phyloP scores from a whole-genome alignment of 2,888 invertebrate species.

The Drosophila neotestacea region DNA sequence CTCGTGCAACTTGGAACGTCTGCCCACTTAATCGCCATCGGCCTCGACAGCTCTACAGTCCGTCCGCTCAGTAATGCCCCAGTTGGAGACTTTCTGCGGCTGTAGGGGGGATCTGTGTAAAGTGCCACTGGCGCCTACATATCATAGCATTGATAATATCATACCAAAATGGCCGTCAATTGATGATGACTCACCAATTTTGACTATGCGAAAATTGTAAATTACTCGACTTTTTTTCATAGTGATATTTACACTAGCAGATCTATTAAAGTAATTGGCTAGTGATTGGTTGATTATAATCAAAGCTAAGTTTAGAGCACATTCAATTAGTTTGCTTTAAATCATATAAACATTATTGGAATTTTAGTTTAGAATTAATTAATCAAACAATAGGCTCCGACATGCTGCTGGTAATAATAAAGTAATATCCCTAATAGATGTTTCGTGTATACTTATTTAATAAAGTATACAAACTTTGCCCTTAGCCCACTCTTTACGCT shows the following conservation, averaged over 20 bases:
- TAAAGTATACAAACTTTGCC: no score
- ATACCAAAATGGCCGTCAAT: conserved; percentile 64
- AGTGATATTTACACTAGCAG: not conserved
- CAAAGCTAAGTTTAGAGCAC: not conserved
- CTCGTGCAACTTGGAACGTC: conserved; percentile 44
- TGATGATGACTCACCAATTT: conserved; percentile 41
- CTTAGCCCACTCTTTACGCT: no score
- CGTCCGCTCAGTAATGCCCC: conserved; percentile 21
- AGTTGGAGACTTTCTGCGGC: conserved; percentile 11
- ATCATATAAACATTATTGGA: not conserved
- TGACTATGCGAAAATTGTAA: conserved; percentile 29
- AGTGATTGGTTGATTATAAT: not conserved
- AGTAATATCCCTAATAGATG: no score
- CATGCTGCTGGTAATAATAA: no score
- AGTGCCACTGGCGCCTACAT: conserved; percentile 77
- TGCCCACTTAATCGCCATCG: conserved; percentile 65
- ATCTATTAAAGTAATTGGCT: conserved; percentile 8
- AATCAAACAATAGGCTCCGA: not conserved
- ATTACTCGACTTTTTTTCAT: not conserved
- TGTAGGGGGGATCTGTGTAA: conserved; percentile 67
- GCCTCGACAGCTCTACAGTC: conserved; percentile 40
- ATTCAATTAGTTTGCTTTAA: not conserved
- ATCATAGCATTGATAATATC: conserved; percentile 70
- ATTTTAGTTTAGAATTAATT: not conserved
- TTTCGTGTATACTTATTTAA: no score